Conservation (phyloP, 2,888 invertebrate genomes). For the Rhogogaster chlorosoma region DNA sequence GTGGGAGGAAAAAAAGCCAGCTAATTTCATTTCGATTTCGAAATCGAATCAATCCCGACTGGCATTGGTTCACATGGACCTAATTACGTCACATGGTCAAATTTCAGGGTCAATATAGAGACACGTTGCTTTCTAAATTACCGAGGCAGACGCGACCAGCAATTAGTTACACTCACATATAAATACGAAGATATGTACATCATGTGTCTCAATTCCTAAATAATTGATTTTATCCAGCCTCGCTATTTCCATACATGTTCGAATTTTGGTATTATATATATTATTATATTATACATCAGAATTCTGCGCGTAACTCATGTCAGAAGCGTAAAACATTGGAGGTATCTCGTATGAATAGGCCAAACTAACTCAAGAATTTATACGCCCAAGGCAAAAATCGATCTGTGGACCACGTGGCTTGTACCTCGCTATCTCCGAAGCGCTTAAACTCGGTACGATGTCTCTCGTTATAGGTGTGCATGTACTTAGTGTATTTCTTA, state of each 20-base stretch:
- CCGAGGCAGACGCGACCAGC: neutral
- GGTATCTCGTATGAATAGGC: slow-evolving; percentile 3
- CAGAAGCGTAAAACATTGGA: neutral
- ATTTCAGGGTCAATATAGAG: slow-evolving; percentile 27
- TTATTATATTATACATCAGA: neutral
- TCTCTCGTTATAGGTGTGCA: neutral
- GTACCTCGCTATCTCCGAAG: neutral
- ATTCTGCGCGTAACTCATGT: neutral
- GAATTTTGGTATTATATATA: neutral
- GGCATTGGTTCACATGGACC: neutral
- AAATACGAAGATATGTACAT: neutral
- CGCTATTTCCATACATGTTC: neutral
- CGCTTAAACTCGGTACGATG: neutral
- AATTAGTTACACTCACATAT: neutral
- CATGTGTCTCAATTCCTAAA: neutral
- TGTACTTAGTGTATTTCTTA: neutral
- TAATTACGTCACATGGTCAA: neutral
- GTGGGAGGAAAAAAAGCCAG: neutral
- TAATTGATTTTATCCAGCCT: neutral
- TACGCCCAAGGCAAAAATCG: slow-evolving; percentile 41
- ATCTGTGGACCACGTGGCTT: slow-evolving; percentile 28
- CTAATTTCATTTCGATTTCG: neutral
- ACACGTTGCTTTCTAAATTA: slow-evolving; percentile 35
- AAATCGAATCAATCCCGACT: neutral
- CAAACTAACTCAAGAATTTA: slow-evolving; percentile 18